phyloP scores from a whole-genome alignment of 2,797 vertebrate species.

The Dendrocincla fuliginosa region DNA sequence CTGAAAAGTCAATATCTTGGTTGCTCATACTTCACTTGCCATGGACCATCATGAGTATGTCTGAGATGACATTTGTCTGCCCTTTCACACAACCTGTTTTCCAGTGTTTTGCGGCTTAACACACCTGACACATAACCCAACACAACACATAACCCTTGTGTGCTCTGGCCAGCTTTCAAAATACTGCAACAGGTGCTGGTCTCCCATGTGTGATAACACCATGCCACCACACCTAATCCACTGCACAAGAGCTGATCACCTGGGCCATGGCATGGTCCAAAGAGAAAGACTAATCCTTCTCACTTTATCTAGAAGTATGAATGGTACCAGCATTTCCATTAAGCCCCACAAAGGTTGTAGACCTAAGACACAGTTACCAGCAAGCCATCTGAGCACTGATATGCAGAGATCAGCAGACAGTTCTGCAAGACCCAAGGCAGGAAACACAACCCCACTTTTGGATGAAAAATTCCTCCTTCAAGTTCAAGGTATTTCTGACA shows the following conservation, averaged over 20 bases:
- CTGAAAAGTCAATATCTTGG: background rate
- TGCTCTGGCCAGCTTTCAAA: background rate
- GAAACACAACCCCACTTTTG: background rate
- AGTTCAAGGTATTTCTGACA: background rate
- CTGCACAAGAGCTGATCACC: background rate
- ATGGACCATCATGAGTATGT: background rate
- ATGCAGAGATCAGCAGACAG: background rate
- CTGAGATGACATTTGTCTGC: background rate
- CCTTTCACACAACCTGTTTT: background rate
- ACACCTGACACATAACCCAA: background rate
- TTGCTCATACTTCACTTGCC: background rate
- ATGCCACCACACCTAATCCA: background rate
- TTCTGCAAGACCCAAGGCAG: background rate
- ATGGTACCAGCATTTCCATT: background rate
- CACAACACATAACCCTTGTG: background rate
- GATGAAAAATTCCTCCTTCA: background rate
- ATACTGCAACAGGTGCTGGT: background rate
- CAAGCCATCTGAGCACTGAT: rapidly evolving
- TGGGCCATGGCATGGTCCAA: no score
- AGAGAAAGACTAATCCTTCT: background rate
- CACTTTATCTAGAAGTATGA: background rate
- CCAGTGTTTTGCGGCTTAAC: background rate
- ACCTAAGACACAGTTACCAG: background rate
- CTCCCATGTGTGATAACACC: background rate
- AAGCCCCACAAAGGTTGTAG: background rate